Evolutionary conservation across 2,113 vertebrate genomes (phyloP).

Genomic region (Daboia siamensis): DNA sequence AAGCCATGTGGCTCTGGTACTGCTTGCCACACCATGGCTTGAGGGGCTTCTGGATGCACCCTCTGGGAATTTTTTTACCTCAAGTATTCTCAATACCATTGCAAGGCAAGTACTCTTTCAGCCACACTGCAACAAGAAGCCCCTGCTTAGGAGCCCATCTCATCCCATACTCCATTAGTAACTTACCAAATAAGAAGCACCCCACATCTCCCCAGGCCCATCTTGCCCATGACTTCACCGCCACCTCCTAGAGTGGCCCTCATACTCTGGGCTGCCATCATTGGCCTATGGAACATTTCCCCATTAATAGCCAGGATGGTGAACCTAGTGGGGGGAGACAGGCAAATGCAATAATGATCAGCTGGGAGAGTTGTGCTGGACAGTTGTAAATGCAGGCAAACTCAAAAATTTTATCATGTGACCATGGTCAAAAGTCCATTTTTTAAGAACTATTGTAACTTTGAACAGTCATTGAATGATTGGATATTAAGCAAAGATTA

Average conservation of each 20-base stretch:
- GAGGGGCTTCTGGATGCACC: too few species aligned
- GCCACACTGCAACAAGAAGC: too few species aligned
- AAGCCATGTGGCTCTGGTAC: background rate
- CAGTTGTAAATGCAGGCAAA: background rate
- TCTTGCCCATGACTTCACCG: background rate
- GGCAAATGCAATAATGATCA: background rate
- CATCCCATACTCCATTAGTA: too few species aligned
- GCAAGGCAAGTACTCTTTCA: background rate
- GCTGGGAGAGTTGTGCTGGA: background rate
- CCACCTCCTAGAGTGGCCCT: too few species aligned
- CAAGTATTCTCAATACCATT: background rate
- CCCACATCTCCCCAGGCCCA: background rate
- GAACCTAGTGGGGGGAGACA: background rate
- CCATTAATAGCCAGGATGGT: background rate
- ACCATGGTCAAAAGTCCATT: too few species aligned
- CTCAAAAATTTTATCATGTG: too few species aligned
- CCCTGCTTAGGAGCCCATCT: too few species aligned
- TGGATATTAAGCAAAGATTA: too few species aligned
- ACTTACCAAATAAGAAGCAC: background rate
- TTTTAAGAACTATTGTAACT: too few species aligned
- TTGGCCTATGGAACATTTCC: background rate
- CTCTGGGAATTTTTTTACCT: background rate
- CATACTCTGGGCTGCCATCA: background rate
- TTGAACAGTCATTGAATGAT: too few species aligned
- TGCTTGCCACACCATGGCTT: background rate